A percentile compares a stretch with the other conserved stretches of the same genome.
These are phyloP conservation scores for Caenorhabditis sp. DNA, from an alignment of 2,888 invertebrate genomes.

Conservation along the genomic window DNA sequence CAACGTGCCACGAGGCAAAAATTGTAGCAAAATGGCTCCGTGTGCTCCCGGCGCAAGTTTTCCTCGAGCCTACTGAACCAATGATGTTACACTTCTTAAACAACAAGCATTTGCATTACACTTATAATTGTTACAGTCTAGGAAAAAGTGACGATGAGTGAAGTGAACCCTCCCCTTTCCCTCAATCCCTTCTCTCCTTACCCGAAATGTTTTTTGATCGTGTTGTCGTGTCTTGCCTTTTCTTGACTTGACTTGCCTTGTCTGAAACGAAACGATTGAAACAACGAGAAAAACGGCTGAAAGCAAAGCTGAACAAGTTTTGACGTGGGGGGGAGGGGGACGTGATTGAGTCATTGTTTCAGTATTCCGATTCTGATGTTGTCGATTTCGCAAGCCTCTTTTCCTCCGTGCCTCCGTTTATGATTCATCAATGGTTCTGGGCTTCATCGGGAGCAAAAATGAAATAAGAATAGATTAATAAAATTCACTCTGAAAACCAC, in stretches of 20 bases:
- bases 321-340: too few species aligned
- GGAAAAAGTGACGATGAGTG: constrained; percentile 20
- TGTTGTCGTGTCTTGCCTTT: too few species aligned
- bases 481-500: not conserved
- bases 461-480: not conserved
- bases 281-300: too few species aligned
- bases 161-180: not conserved
- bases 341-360: not conserved
- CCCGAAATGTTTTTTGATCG: not conserved
- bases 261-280: too few species aligned
- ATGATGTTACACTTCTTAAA: constrained; percentile 66
- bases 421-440: constrained; percentile 29
- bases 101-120: constrained; percentile 73
- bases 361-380: not conserved
- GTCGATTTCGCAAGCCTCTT: constrained; percentile 24
- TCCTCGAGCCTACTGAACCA: constrained; percentile 60
- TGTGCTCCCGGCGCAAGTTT: constrained; percentile 59
- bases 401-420: not conserved
- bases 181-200: too few species aligned
- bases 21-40: constrained; percentile 56
- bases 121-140: constrained; percentile 72
- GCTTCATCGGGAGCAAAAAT: not conserved
- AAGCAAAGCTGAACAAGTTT: too few species aligned
- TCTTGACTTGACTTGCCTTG: too few species aligned
- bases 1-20: constrained; percentile 20